Evolutionary conservation across 2,797 vertebrate species (phyloP), one percentile per base, ranked within the genome.

Genomic region (Pipistrellus pygmaeus): DNA sequence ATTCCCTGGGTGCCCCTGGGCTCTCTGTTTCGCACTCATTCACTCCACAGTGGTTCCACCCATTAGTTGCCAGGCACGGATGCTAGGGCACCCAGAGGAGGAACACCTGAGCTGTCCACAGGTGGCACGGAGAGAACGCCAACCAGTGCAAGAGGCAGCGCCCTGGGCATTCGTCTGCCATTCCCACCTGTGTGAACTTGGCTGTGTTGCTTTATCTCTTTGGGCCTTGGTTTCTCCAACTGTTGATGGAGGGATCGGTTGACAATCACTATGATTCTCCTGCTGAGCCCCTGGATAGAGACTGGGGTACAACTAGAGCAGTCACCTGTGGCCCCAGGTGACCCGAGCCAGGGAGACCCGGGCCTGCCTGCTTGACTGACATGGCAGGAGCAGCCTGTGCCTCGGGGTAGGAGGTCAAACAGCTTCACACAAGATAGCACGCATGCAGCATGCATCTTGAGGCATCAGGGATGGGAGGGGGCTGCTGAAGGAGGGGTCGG

Each of bases 401-500:
- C 23, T 32, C 0, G 0, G n/a, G 64, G 44, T 14, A 17, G 18
- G 30, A n/a, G 9, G n/a, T 32, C 3, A 0, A 6, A 11, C 5
- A 32, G 18, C 38, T 55, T 69, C 38, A 1, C 0, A 3, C 14
- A 51, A 15, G 9, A 9, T 23, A 8, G 4, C 6, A 17, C 1
- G 51, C 5, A 38, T 18, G 17, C 4, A 21, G 44, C 0, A 8
- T 30, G 12, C 4, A 8, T 4, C 3, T 9, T 9, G 11, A 21
- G 60, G 76, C 0, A 0, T 25, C 38, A 5, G 51, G 15, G 75
- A 8, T 12, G n/a, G 8, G 6, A 20, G 35, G 35, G 4, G 20
- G 13, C 38, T 17, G 2, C 8, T 25, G 32, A 41, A 23, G 6
- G 57, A 27, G 55, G 23, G 21, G 25, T 25, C 82, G 15, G 48